A percentile compares a stretch with the other conserved stretches of the same genome.
phyloP scores from a whole-genome alignment of 2,113 vertebrate genomes.

The Oenanthe oenanthe region DNA sequence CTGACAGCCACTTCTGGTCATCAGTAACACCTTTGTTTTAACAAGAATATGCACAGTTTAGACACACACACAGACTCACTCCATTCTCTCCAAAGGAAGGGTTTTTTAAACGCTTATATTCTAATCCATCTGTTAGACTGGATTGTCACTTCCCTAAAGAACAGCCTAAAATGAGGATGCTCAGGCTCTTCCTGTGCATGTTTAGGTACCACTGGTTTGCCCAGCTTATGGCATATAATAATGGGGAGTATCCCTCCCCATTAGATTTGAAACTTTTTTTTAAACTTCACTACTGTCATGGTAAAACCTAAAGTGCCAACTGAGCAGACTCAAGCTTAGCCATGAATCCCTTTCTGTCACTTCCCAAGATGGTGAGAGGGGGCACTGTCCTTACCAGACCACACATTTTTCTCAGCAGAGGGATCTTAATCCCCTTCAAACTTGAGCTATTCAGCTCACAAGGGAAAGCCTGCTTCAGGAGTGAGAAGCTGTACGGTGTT shows the following conservation, averaged over 20 bases:
- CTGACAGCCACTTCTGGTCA: not conserved
- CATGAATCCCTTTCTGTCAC: not conserved
- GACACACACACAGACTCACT: not conserved
- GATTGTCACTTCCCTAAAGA: not conserved
- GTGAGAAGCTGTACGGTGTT: not conserved
- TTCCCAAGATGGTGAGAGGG: not conserved
- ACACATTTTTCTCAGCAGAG: not conserved
- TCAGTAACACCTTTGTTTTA: not conserved
- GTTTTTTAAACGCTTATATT: not conserved
- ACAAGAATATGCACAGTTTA: not conserved
- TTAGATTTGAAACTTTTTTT: not conserved
- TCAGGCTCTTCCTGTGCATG: not conserved
- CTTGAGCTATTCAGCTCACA: not conserved
- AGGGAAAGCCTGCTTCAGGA: not conserved
- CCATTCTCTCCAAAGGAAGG: not conserved
- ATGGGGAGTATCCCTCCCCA: not conserved
- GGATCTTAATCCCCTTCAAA: not conserved
- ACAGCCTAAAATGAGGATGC: not conserved
- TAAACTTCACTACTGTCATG: not conserved
- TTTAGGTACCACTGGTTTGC: not conserved
- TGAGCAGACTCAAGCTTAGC: not conserved
- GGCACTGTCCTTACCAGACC: not conserved
- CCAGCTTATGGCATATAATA: not conserved
- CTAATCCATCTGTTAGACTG: not conserved
- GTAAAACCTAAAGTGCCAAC: not conserved